Base-by-base conservation (phyloP, 2,113 vertebrate species). In the Carassius carassius region DNA sequence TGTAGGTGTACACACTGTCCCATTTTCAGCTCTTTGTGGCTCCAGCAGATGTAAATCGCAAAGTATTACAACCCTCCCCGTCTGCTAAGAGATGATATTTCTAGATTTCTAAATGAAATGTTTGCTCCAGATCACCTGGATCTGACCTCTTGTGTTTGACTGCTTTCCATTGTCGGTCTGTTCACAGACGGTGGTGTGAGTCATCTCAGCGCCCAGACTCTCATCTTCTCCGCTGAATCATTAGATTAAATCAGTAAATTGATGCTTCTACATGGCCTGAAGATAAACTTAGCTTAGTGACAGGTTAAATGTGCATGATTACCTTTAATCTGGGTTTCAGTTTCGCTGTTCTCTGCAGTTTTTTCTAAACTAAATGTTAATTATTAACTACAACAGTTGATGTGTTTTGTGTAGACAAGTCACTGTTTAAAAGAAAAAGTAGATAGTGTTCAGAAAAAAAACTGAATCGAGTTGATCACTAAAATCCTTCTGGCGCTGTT, bases 401-500 rank as follows among this genome's bases (percentile, higher is more conserved):
- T 75, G 49, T 35, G 17, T 35, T 77, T 74, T 47, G 41, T 21
- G 32, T 21, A 41, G 67, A 70, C 10, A 11, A 72, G 69, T 74
- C 21, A 25, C 70, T 14, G 41, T 74, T 74, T 74, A 49, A 72
- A 72, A 74, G 70, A 74, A 74, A 25, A 47, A 74, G 70, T 65
- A 14, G 62, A 65, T 37, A 17, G 37, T 12, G 72, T 73, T 3
- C 25, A 56, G 89, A 86, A 82, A 79, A 79, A 70, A 4, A 70
- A 76, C 70, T 17, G 29, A 14, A 37, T 88, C 85, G 85, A 90
- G 89, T 89, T 91, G 89, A 92, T 91, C 37, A 17, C 9, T 65
- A 49, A 92, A 92, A 91, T 65, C 67, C 37, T 80, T 88, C 80
- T 86, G 81, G 72, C 25, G 41, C 49, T 92, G 90, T 58, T 92